These are phyloP conservation scores for Drosophila prostipennis DNA, from an alignment of 2,888 invertebrate genomes.

Conservation along the genomic window DNA sequence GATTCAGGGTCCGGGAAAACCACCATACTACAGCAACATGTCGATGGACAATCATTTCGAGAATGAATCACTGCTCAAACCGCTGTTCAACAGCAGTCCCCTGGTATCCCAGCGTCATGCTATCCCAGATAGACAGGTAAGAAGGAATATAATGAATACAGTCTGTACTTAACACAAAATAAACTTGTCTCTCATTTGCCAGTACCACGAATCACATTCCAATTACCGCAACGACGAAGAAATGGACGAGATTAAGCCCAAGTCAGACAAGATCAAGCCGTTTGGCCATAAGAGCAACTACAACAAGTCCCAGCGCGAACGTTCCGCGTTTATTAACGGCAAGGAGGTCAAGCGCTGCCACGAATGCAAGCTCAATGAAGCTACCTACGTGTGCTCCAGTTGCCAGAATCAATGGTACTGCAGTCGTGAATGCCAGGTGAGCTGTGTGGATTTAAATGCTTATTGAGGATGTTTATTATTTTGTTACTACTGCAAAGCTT, in stretches of 20 bases:
- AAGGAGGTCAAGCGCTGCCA: conserved; percentile 86
- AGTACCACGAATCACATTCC: conserved; percentile 59
- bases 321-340: conserved; percentile 36
- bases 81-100: conserved; percentile 63
- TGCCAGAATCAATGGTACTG: conserved; percentile 98
- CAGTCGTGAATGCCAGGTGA: conserved; percentile 95
- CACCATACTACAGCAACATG: conserved; percentile 8
- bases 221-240: conserved; percentile 17
- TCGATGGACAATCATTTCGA: conserved; percentile 49
- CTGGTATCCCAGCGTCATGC: conserved; percentile 17
- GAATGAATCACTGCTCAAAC: conserved; percentile 40
- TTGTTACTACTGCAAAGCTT: too few species aligned
- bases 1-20: neutral
- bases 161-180: neutral
- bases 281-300: neutral
- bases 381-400: conserved; percentile 95
- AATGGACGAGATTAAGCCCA: neutral
- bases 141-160: too few species aligned
- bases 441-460: conserved; percentile 10
- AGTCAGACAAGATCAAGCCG: neutral
- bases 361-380: conserved; percentile 92
- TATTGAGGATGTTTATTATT: too few species aligned
- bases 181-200: neutral
- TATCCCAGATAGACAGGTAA: conserved; percentile 23
- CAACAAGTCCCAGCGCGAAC: neutral